phyloP scores from a whole-genome alignment of 2,888 invertebrate genomes.

The Ochropacha duplaris region DNA sequence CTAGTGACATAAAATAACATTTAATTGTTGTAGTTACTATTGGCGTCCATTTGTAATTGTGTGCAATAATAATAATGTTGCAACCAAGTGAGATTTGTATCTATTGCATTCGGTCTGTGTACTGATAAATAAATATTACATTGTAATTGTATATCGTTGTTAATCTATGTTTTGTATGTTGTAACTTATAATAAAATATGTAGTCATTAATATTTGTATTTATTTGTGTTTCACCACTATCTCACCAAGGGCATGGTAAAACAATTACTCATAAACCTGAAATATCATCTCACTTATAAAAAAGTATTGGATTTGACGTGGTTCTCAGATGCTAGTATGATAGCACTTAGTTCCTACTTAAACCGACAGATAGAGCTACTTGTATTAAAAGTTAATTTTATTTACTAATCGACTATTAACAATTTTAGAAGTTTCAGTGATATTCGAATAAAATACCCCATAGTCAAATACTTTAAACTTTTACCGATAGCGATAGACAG shows the following conservation, averaged over 20 bases:
- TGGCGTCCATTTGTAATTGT: neutral
- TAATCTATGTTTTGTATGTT: slow-evolving; percentile 64
- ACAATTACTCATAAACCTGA: no score
- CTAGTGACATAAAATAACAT: no score
- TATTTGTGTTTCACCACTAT: slow-evolving; percentile 12
- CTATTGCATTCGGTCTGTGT: neutral
- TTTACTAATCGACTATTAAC: no score
- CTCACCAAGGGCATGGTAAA: no score
- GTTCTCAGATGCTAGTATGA: neutral
- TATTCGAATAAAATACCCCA: no score
- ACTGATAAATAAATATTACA: slow-evolving; percentile 1
- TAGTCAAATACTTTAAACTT: no score
- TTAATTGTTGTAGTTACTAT: neutral
- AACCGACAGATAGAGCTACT: neutral
- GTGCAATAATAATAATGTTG: neutral
- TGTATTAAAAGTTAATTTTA: no score
- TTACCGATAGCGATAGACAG: no score
- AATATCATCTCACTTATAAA: no score
- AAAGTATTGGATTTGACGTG: no score
- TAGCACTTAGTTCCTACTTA: neutral
- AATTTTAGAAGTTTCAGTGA: no score
- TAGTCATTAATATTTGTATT: slow-evolving; percentile 33
- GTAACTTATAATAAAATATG: slow-evolving; percentile 54
- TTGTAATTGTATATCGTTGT: slow-evolving; percentile 45
- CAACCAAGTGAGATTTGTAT: neutral